Base-by-base conservation (phyloP, 2,113 vertebrate genomes). In the Pitta sordida region DNA sequence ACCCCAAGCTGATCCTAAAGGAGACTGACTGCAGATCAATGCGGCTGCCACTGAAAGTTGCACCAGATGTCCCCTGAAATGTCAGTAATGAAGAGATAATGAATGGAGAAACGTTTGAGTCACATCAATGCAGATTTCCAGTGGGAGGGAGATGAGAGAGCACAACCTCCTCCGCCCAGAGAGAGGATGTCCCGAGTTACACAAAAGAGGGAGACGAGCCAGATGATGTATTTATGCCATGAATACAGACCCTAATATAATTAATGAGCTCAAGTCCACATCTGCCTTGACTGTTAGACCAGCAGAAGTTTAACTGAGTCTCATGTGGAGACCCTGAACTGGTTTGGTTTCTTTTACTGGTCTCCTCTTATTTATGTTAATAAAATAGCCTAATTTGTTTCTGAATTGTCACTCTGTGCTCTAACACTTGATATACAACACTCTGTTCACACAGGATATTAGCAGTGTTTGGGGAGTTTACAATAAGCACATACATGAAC, bases 11-110 rank as follows among this genome's bases (percentile, higher is more conserved):
- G 48, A 81, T 63, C 58, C 36, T 48, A 53, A 90, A 43, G 46
- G 24, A 3, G 46, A 39, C 27, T n/a, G 94, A 79, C 51, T 34
- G 41, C 64, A 76, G 27, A 94, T 88, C 91, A 83, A 88, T 65
- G 14, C 2, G 49, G 71, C 75, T 73, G 49, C 70, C 51, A 36
- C 58, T n/a, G 34, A 37, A 39, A n/a, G 79, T n/a, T 29, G 18
- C 20, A 86, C 29, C 59, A 92, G 49, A 60, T 73, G 53, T 53
- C 68, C 70, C 36, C 76, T 60, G 71, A 80, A 63, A 83, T 51
- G 39, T 19, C 68, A 69, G 55, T 3, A 67, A 80, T 30, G 51
- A 92, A 77, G 51, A 37, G 69, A 27, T 62, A 86, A 78, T 53
- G 21, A 92, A 89, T 7, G n/a, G 58, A 73, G 36, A 71, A 63